Conservation (phyloP, 37 sponge, comb jelly and placozoan genomes). For the Halisarca cf. caerulea region DNA sequence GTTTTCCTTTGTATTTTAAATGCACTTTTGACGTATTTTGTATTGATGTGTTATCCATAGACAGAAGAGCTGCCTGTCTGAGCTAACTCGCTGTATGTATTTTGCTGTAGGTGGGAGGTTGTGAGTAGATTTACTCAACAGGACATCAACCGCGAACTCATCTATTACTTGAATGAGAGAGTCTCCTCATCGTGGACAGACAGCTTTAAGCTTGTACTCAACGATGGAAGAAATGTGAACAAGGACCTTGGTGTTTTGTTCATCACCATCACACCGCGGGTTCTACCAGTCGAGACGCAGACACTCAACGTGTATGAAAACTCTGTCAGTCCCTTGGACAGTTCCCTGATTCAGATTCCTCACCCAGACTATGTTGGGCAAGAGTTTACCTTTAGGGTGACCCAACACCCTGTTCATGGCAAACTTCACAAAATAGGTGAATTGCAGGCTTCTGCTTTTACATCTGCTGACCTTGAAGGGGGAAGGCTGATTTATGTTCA, state of each 20-base stretch:
- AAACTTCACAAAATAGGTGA: not conserved
- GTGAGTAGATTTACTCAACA: constrained; percentile 34
- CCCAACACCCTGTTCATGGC: not conserved
- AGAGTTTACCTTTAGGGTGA: not conserved
- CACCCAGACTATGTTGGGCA: constrained; percentile 25
- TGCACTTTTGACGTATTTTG: no score
- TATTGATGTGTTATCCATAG: no score
- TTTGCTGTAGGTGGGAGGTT: not conserved
- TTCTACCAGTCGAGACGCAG: constrained; percentile 5
- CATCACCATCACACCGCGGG: constrained; percentile 41
- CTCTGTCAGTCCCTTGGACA: not conserved
- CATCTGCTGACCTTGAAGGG: constrained; percentile 8
- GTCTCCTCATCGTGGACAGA: constrained; percentile 4
- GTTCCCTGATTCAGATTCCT: constrained; percentile 4
- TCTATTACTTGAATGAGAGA: constrained; percentile 30
- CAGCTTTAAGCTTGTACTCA: constrained; percentile 36
- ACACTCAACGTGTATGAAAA: constrained; percentile 23
- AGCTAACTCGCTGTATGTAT: no score
- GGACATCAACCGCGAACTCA: constrained; percentile 21
- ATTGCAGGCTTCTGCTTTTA: constrained; percentile 8
- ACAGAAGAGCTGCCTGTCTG: no score
- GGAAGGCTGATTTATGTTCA: constrained; percentile 43
- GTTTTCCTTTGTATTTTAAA: no score
- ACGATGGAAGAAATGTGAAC: constrained; percentile 32
- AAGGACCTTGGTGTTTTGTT: not conserved